phyloP scores from a whole-genome alignment of 92 coral and sea anemone species.

The Bergia sp. region DNA sequence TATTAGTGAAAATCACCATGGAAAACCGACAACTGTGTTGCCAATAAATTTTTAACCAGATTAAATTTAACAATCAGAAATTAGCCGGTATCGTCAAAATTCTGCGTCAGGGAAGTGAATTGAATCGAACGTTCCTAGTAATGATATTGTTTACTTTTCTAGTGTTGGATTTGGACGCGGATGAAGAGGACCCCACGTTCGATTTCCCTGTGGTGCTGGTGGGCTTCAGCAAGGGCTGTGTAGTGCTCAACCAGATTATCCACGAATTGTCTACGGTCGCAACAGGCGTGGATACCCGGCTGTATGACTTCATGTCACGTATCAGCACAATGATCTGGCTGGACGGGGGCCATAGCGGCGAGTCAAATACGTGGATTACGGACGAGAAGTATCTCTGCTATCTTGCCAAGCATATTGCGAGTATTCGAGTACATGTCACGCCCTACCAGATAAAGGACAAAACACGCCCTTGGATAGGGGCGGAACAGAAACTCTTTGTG shows the following conservation, averaged over 20 bases:
- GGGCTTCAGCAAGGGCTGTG: conserved; percentile 98
- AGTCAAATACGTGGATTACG: conserved; percentile 97
- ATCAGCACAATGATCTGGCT: conserved; percentile 91
- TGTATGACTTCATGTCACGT: conserved; percentile 82
- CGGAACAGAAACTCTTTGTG: conserved; percentile 78
- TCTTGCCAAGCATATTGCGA: conserved; percentile 80
- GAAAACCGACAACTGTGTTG: no score
- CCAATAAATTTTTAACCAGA: no score
- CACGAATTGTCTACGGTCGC: conserved; percentile 79
- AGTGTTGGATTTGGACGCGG: conserved; percentile 80
- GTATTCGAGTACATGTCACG: conserved; percentile 91
- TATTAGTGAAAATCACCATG: no score
- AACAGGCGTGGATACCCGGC: conserved; percentile 69
- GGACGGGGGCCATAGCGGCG: conserved; percentile 98
- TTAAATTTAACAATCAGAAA: no score
- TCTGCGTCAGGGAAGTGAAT: no score
- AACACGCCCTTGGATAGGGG: conserved; percentile 95
- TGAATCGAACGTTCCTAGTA: no score
- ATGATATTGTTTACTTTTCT: not conserved
- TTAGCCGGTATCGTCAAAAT: no score
- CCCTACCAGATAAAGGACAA: conserved; percentile 94
- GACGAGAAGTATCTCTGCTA: conserved; percentile 88
- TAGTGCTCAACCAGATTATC: conserved; percentile 91
- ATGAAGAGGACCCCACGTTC: conserved; percentile 86
- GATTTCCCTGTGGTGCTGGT: conserved; percentile 93